Evolutionary conservation across 2,888 invertebrate genomes (phyloP).

Genomic region (Cerastoderma edule): DNA sequence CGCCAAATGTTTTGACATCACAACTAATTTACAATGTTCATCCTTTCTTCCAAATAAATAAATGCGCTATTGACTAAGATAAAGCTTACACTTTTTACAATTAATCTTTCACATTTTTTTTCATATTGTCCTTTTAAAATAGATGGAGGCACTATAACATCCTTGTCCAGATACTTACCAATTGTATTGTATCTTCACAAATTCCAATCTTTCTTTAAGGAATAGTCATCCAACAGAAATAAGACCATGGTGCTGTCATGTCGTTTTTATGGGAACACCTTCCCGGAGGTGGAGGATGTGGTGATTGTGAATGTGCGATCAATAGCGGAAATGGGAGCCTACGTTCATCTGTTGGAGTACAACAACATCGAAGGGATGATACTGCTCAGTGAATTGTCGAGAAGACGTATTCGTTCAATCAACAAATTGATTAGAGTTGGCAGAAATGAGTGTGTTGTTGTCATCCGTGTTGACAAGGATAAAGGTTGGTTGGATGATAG

Average conservation of each 20-base stretch:
- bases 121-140: too few species aligned
- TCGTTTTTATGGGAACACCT: constrained; percentile 98
- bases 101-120: too few species aligned
- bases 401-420: constrained; percentile 99
- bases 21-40: too few species aligned
- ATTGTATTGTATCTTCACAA: too few species aligned
- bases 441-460: constrained; percentile 99
- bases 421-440: constrained; percentile 99
- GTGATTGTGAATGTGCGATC: constrained; percentile 99
- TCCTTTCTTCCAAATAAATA: too few species aligned
- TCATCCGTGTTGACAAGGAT: constrained; percentile 99
- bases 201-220: constrained; percentile 11
- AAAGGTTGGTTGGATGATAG: too few species aligned
- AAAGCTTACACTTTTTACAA: too few species aligned
- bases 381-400: constrained; percentile 97
- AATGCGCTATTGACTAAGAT: too few species aligned
- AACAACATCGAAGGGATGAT: constrained; percentile 99
- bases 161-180: too few species aligned
- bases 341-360: constrained; percentile 98
- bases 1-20: too few species aligned
- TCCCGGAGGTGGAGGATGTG: constrained; percentile 99
- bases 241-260: constrained; percentile 81
- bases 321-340: constrained; percentile 99
- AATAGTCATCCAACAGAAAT: not conserved
- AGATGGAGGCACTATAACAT: too few species aligned